Percentiles rank a stretch among this genome's conserved stretches.
phyloP scores from a whole-genome alignment of 2,113 vertebrate species.

The Solea senegalensis region DNA sequence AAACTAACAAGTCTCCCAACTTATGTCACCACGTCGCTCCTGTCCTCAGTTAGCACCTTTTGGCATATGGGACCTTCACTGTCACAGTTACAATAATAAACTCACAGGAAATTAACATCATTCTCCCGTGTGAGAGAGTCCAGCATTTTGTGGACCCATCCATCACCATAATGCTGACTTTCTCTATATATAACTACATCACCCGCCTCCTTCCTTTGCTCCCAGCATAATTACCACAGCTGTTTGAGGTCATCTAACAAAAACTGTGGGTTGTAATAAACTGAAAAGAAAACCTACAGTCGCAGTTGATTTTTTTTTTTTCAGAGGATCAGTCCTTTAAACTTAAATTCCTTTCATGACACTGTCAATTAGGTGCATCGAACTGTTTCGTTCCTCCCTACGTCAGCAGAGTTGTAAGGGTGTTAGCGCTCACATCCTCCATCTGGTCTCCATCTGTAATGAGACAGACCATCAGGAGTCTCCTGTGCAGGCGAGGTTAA shows the following conservation, averaged over 20 bases:
- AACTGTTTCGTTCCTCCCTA: slow-evolving; percentile 22
- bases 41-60: neutral
- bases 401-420: slow-evolving; percentile 32
- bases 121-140: neutral
- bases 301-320: neutral
- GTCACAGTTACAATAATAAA: neutral
- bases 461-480: slow-evolving; percentile 14
- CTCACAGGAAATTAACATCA: neutral
- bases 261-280: neutral
- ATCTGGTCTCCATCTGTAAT: slow-evolving; percentile 67
- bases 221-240: neutral
- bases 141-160: neutral
- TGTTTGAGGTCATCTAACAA: neutral
- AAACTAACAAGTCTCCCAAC: slow-evolving; percentile 13
- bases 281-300: neutral
- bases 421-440: slow-evolving; percentile 47
- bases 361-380: slow-evolving; percentile 62
- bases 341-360: slow-evolving; percentile 44
- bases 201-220: neutral
- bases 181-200: no score
- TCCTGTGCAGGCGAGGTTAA: slow-evolving; percentile 9
- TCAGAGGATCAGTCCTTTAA: slow-evolving; percentile 11
- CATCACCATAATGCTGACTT: neutral
- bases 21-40: neutral
- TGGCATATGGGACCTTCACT: neutral